Evolutionary conservation across 2,888 invertebrate genomes (phyloP).

Genomic region (Philhelius pedissequus): DNA sequence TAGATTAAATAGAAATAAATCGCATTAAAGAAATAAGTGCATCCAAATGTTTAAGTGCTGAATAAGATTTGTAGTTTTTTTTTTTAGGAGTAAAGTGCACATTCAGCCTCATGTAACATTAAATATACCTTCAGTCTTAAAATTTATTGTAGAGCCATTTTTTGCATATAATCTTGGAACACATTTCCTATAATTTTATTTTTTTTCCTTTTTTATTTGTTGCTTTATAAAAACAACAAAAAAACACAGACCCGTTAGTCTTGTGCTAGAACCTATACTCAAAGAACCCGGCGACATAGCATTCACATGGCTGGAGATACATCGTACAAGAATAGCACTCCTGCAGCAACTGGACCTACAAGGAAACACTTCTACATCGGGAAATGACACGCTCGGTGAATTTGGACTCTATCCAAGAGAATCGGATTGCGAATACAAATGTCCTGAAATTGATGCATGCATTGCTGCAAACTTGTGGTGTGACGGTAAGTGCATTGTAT

Average conservation of each 20-base stretch:
- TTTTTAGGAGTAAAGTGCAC: neutral
- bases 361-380: slow-evolving; percentile 74
- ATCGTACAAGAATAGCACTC: slow-evolving; percentile 82
- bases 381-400: slow-evolving; percentile 78
- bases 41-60: neutral
- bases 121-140: neutral
- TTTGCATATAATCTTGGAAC: slow-evolving; percentile 3
- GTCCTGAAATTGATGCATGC: slow-evolving; percentile 88
- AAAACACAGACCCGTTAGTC: slow-evolving; percentile 80
- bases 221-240: neutral
- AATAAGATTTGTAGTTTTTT: neutral
- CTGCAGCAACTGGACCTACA: slow-evolving; percentile 81
- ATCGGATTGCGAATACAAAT: slow-evolving; percentile 82
- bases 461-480: slow-evolving; percentile 87
- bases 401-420: slow-evolving; percentile 79
- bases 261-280: slow-evolving; percentile 85
- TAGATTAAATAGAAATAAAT: no score
- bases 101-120: neutral
- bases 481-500: slow-evolving; percentile 81
- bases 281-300: slow-evolving; percentile 87
- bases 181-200: slow-evolving; percentile 2
- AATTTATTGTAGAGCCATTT: neutral
- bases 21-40: neutral
- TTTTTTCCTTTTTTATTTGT: neutral
- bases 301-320: slow-evolving; percentile 89